These are phyloP conservation scores for Coecobrya sp. DNA, from an alignment of 2,888 invertebrate species.

Conservation along the genomic window DNA sequence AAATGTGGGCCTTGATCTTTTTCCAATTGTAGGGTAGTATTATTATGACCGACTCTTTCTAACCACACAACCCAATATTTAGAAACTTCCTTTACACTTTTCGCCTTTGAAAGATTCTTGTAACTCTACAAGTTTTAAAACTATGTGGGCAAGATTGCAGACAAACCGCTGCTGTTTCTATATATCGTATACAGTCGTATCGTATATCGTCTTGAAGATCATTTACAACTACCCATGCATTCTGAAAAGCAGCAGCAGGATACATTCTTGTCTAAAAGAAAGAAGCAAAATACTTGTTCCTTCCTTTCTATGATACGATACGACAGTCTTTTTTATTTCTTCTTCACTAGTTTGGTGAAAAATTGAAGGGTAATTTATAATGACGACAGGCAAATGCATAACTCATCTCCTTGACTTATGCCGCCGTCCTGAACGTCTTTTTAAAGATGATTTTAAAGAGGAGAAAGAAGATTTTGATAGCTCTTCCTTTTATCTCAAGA, in stretches of 20 bases:
- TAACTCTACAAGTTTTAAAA: too few relatives aligned
- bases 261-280: neutral
- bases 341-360: constrained; percentile 56
- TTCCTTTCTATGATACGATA: neutral
- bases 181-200: too few relatives aligned
- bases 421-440: neutral
- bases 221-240: neutral
- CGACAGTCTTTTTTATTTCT: constrained; percentile 46
- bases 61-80: neutral
- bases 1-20: constrained; percentile 67
- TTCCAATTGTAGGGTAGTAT: neutral
- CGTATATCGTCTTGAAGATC: neutral
- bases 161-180: too few relatives aligned
- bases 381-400: constrained; percentile 48
- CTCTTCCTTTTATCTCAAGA: constrained; percentile 14
- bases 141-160: too few relatives aligned
- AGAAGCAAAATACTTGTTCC: neutral
- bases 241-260: neutral
- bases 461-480: neutral
- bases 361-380: constrained; percentile 75
- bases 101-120: neutral
- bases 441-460: neutral
- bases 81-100: neutral
- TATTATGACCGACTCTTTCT: constrained; percentile 6
- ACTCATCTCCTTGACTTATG: constrained; percentile 25